Evolutionary conservation across 2,113 vertebrate species (phyloP), one percentile per base, ranked within the genome.

Genomic region (Prionailurus viverrinus): DNA sequence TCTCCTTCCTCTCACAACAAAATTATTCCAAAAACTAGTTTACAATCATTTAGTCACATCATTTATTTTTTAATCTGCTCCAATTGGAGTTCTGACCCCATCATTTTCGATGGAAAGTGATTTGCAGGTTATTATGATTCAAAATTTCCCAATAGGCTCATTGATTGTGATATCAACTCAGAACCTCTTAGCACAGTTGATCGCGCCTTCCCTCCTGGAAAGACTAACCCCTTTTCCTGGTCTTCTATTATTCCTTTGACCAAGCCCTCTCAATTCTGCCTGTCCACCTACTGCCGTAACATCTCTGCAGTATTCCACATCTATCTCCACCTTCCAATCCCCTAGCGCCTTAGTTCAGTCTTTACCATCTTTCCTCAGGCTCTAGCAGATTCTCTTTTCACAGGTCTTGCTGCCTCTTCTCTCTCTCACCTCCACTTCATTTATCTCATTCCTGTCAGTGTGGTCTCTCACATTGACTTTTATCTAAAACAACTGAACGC

Each of bases 111-210:
- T 5, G 23, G 21, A 96, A 87, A 65, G 5, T 88, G 39, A 79
- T 93, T 93, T 93, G 6, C 45, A 51, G 25, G 19, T 93, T 68
- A 58, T 82, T 58, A 91, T 39, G 65, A 93, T 68, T 94, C 61
- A 92, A 31, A 51, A 8, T 71, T 94, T 85, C 66, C 33, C 41
- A 61, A 16, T 29, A 66, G 11, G 33, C 18, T 66, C 53, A 88
- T 27, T 48, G 2, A 88, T 14, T 39, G 1, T 1, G 18, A 12
- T 58, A 53, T 41, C 45, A 71, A 66, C 14, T 85, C 71, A 71
- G 12, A 33, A 71, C 31, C 18, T 55, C 25, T 68, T 66, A 16
- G 23, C 41, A 85, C 27, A 76, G 33, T 15, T 29, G 41, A 79
- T 1, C 11, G 31, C 11, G 55, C 25, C 31, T 83, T 80, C 12